phyloP scores from a whole-genome alignment of 1,140 invertebrate genomes.

The Papilio polytes region DNA sequence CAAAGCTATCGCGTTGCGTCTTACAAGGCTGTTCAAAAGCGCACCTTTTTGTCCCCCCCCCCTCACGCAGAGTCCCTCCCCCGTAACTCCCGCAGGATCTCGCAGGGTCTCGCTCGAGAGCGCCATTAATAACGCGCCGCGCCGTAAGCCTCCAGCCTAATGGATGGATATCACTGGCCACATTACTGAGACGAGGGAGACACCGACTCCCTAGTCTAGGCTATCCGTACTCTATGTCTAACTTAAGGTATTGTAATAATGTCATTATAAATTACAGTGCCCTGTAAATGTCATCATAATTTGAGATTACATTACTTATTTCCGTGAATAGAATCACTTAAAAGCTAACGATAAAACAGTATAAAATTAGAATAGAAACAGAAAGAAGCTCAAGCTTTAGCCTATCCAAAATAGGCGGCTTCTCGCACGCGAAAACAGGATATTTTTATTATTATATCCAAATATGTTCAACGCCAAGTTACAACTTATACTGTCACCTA shows the following conservation, averaged over 20 bases:
- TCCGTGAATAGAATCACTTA: background rate
- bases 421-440: background rate
- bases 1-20: background rate
- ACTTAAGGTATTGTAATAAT: background rate
- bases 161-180: constrained; percentile 19
- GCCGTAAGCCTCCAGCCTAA: constrained; percentile 1
- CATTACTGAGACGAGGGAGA: constrained; percentile 20
- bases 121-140: constrained; percentile 21
- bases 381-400: background rate
- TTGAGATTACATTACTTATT: too few species aligned
- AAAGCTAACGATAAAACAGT: background rate
- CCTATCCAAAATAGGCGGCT: background rate
- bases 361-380: background rate
- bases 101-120: background rate
- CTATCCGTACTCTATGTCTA: background rate
- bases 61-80: background rate
- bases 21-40: constrained; percentile 2
- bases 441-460: background rate
- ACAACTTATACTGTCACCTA: constrained; percentile 1
- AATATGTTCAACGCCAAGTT: background rate
- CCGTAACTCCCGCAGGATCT: constrained; percentile 2
- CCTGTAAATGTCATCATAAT: too few species aligned
- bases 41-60: constrained; percentile 2
- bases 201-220: background rate
- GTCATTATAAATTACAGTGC: background rate